A percentile compares a stretch with the other conserved stretches of the same genome.
phyloP scores from a whole-genome alignment of 2,113 vertebrate species.

The Gracilinanus agilis region DNA sequence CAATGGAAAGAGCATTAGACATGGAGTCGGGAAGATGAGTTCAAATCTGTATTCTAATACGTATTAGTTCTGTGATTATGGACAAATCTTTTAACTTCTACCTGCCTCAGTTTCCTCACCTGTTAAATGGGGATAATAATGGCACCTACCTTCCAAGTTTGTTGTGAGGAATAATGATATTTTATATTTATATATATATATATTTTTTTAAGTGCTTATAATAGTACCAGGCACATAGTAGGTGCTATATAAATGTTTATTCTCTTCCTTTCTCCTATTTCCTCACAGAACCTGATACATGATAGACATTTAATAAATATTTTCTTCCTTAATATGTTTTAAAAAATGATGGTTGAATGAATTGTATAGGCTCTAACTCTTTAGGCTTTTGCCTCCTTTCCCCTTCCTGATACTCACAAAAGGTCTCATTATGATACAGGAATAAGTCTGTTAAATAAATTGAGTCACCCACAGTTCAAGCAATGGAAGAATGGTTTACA shows the following conservation, averaged over 20 bases:
- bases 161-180: background rate
- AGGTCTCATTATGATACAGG: constrained; percentile 26
- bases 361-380: background rate
- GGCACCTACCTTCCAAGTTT: background rate
- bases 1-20: background rate
- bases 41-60: background rate
- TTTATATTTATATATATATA: no score
- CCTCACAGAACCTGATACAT: background rate
- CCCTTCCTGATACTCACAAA: background rate
- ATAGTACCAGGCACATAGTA: background rate
- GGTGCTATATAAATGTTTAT: background rate
- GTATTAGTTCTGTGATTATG: background rate
- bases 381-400: background rate
- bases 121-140: background rate
- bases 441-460: background rate
- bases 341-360: background rate
- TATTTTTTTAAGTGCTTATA: background rate
- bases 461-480: background rate
- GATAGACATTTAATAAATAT: background rate
- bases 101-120: background rate
- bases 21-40: background rate
- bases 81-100: background rate
- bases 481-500: background rate
- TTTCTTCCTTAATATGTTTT: background rate
- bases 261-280: background rate